phyloP scores from a whole-genome alignment of 2,888 invertebrate species.

The Pristionchus entomophagus region DNA sequence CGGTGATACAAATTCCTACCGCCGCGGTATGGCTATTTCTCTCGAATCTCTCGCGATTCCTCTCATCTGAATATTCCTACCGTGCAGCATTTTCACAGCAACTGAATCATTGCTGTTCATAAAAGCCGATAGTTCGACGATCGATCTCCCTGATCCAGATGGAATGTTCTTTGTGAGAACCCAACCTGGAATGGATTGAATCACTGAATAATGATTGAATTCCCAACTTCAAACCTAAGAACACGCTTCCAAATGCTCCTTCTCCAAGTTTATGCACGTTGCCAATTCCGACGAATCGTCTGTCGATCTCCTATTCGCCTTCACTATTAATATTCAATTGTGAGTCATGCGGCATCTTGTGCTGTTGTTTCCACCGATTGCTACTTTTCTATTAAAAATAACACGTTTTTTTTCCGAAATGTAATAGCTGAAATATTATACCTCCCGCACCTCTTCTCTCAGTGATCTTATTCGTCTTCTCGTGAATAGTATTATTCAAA shows the following conservation, averaged over 20 bases:
- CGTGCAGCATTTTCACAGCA: slow-evolving; percentile 2
- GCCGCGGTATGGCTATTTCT: no score
- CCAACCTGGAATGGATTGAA: not conserved
- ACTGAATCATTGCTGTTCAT: not conserved
- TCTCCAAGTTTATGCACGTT: not conserved
- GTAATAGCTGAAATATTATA: no score
- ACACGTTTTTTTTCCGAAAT: no score
- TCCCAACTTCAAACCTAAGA: not conserved
- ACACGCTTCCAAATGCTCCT: slow-evolving; percentile 15
- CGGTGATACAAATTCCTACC: no score
- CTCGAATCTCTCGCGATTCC: no score
- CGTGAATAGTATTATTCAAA: no score
- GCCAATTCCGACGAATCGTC: not conserved
- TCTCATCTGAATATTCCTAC: no score
- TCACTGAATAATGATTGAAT: not conserved
- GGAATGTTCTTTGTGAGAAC: not conserved
- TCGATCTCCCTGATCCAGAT: not conserved
- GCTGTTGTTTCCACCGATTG: not conserved
- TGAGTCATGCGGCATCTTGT: not conserved
- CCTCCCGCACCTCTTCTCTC: no score
- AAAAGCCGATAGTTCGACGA: not conserved
- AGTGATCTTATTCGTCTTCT: no score
- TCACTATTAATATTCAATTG: no score
- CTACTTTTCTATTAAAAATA: no score
- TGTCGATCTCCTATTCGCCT: not conserved